Base-by-base conservation (phyloP, 2,888 invertebrate genomes). In the Drosophila diplacantha region DNA sequence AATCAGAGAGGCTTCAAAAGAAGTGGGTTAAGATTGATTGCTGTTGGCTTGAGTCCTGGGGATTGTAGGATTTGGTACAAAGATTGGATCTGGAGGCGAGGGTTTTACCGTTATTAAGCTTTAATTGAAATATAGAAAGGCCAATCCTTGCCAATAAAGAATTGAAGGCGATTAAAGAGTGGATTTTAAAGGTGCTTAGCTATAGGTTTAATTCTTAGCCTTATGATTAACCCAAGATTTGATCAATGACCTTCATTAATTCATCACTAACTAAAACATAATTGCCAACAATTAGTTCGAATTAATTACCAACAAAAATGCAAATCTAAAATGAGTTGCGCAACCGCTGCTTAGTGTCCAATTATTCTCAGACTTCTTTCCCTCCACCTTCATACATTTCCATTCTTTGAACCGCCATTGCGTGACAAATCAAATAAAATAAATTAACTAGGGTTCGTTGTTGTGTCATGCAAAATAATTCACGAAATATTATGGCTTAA, bases 381-480 rank as follows among this genome's bases (percentile, higher is more conserved):
- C 57, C 20, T 31, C n/a, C 31, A 32, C 22, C 9, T 22, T 56
- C 18, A 44, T 16, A 6, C 29, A 18, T 8, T 24, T 24, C 8
- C 3, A 14, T n/a, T 41, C 9, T 24, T 8, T 41, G 0, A 24
- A 32, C 46, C 35, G 24, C 22, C 61, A 49, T 59, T 59, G 66
- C 66, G 66, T 67, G 59, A 53, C 54, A 37, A 37, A 44, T 32
- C 29, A 38, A 53, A 65, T 65, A 35, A 44, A 44, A 53, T 67
- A 66, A 58, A 66, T 66, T 66, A 58, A 53, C 49, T 53, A 58
- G 43, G 51, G 34, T 44, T 62, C 66, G 39, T 57, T 60, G 60
- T 54, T 39, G 63, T 75, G 81, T 81, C 78, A 78, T 81, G 81
- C 75, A 58, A 75, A 74, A 72, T 81, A 78, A 78, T 81, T 78